phyloP scores from a whole-genome alignment of 2,888 invertebrate species.

The Deilephila porcellus region DNA sequence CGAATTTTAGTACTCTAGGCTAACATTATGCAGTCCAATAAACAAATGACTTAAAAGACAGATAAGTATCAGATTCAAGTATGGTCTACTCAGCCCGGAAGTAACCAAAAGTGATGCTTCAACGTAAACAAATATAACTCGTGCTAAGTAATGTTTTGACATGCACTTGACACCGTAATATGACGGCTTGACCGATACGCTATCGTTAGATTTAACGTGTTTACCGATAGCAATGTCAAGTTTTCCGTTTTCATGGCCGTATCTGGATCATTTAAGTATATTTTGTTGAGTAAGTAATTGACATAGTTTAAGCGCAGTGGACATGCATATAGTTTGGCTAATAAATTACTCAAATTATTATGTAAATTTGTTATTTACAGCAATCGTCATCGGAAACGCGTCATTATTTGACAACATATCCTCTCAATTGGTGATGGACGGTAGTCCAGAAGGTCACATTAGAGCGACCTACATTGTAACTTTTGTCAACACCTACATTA shows the following conservation, averaged over 20 bases:
- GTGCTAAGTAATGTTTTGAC: slow-evolving; percentile 6
- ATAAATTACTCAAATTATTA: too few relatives aligned
- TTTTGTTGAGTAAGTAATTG: background rate
- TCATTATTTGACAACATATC: background rate
- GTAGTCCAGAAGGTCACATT: slow-evolving; percentile 12
- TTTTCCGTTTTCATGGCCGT: slow-evolving; percentile 4
- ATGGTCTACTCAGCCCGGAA: background rate
- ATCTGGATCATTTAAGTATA: background rate
- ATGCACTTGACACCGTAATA: slow-evolving; percentile 20
- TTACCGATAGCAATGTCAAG: slow-evolving; percentile 13
- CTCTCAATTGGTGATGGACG: background rate
- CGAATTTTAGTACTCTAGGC: too few relatives aligned
- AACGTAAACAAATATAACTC: background rate
- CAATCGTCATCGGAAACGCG: background rate
- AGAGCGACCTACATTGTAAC: background rate
- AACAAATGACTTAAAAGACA: background rate
- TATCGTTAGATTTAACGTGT: slow-evolving; percentile 2
- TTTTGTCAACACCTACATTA: slow-evolving; percentile 23
- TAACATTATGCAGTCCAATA: background rate
- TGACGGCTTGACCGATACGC: slow-evolving; percentile 28
- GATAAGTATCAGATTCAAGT: background rate
- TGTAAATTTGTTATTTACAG: too few relatives aligned
- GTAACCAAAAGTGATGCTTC: background rate
- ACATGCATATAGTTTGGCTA: too few relatives aligned
- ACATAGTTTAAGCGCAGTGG: background rate